Evolutionary conservation across 2,888 invertebrate genomes (phyloP).

Genomic region (Sinodicranocentrus sp.): DNA sequence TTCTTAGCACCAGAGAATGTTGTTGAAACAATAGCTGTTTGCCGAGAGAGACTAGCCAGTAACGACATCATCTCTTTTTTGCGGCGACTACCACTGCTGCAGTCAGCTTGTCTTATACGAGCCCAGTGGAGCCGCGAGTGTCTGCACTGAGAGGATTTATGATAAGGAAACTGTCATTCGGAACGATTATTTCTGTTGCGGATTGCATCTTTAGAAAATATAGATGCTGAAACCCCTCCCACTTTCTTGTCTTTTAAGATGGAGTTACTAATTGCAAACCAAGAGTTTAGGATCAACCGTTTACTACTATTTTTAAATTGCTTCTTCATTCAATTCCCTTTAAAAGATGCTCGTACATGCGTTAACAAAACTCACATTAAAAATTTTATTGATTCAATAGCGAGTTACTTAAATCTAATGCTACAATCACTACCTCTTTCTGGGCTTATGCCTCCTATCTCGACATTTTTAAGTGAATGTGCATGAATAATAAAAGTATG

Average conservation of each 20-base stretch:
- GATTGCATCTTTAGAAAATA: constrained; percentile 63
- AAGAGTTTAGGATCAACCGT: too few relatives aligned
- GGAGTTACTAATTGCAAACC: constrained; percentile 64
- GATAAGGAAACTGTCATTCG: constrained; percentile 69
- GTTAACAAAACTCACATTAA: not conserved
- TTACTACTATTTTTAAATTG: too few relatives aligned
- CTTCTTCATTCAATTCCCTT: too few relatives aligned
- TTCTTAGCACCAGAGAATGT: constrained; percentile 66
- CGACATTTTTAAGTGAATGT: too few relatives aligned
- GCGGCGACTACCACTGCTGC: constrained; percentile 33
- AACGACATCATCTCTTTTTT: constrained; percentile 65
- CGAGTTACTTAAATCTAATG: too few relatives aligned
- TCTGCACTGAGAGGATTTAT: constrained; percentile 67
- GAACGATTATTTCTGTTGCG: constrained; percentile 67
- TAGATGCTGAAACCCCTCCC: constrained; percentile 64
- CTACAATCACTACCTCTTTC: too few relatives aligned
- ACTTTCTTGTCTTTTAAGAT: constrained; percentile 58
- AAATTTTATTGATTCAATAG: too few relatives aligned
- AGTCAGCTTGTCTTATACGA: constrained; percentile 27
- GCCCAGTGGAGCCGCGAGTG: constrained; percentile 60
- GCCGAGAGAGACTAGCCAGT: constrained; percentile 47
- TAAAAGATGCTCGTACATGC: too few relatives aligned
- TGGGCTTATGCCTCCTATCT: too few relatives aligned
- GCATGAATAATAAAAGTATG: too few relatives aligned
- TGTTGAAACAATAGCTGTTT: constrained; percentile 67